phyloP scores from a whole-genome alignment of 2,113 vertebrate genomes.

The Syrmaticus mikado region DNA sequence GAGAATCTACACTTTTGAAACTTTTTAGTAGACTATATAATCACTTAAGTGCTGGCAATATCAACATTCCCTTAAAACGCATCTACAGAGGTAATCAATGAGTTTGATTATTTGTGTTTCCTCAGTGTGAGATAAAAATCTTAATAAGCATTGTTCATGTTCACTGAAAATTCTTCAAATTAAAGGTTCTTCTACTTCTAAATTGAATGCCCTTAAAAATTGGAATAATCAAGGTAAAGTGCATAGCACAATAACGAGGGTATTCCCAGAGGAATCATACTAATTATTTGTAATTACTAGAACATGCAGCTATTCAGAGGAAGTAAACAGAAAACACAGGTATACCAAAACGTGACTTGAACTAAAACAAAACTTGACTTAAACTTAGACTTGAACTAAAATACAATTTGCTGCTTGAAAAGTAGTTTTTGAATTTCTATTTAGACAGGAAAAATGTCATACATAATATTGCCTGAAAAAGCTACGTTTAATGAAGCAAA shows the following conservation, averaged over 20 bases:
- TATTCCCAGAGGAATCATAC: background rate
- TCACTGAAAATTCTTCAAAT: background rate
- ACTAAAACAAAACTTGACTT: background rate
- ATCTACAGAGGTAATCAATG: background rate
- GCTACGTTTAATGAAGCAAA: background rate
- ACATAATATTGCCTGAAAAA: background rate
- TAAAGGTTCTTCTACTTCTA: background rate
- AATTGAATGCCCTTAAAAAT: background rate
- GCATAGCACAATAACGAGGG: background rate
- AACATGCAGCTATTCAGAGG: background rate
- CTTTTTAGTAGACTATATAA: background rate
- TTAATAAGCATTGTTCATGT: background rate
- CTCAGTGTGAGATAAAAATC: background rate
- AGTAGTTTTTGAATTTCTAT: background rate
- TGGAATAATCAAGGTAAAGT: background rate
- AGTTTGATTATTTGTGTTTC: background rate
- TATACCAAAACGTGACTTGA: background rate
- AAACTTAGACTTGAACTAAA: background rate
- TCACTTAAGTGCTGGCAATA: background rate
- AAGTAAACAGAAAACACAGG: background rate
- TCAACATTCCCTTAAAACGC: background rate
- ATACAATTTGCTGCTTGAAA: background rate
- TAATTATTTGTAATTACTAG: slow-evolving; percentile 45
- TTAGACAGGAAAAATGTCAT: background rate
- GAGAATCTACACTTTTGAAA: background rate